Base-by-base conservation (phyloP, 2,888 invertebrate species). In the Dusona sp. region DNA sequence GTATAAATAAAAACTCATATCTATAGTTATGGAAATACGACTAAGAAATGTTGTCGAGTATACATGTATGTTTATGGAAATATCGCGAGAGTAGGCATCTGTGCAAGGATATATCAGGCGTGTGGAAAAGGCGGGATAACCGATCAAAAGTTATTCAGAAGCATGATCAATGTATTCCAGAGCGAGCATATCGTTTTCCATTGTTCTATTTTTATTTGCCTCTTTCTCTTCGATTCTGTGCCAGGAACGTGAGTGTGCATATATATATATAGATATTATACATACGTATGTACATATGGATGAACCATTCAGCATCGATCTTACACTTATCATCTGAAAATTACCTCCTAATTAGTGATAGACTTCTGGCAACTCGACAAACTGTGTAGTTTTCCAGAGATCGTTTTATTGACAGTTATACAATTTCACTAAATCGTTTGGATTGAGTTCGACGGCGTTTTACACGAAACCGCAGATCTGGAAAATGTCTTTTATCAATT, bases 131-230 rank as follows among this genome's bases (percentile, higher is more conserved):
- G 61, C 75, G 48, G 25, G 48, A 67, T 64, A 57, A 57, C 68
- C 51, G 79, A 79, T 68, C 54, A 48, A 67, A 64, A 75, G 77
- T 87, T 84, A 87, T 84, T 85, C 83, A 75, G 45, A 68, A 81
- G 81, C 57, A 87, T 83, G 87, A 88, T 87, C 85, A 88, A 87
- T 87, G 84, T 68, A 51, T 79, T 79, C 74, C 74, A 83, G 74
- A 75, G 79, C 82, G 79, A 85, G 82, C 83, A 88, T 85, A 84
- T 84, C 83, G 83, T 81, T 88, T 61, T 57, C 19, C 42, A 57
- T 57, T 29, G 45, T 82, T 75, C 67, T 38, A 36, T 81, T 74
- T 77, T 78, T 36, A 42, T 75, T 33, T 42, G 16, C 29, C 29
- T 78, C 9, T 68, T 79, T 54, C 54, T 54, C 22, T 67, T 79